A percentile compares a stretch with the other conserved stretches of the same genome.
Evolutionary conservation across 2,797 vertebrate genomes (phyloP).

Genomic region (Eutrigla gurnardus): DNA sequence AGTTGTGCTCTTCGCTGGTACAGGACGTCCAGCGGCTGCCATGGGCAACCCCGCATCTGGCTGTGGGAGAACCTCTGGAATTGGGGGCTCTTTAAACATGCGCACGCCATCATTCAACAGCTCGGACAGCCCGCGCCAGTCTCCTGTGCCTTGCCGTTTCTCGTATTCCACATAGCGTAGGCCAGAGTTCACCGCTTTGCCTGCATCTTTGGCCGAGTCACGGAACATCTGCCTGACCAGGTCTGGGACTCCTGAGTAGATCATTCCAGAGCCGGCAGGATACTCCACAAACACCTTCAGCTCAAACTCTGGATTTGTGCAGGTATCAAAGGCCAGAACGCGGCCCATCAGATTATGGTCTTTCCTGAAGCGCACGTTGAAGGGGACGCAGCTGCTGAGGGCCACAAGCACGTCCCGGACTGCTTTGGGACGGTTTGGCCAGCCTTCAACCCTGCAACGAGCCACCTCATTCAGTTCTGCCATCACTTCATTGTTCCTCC

Average conservation of each 20-base stretch:
- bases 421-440: constrained; percentile 85
- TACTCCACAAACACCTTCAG: constrained; percentile 91
- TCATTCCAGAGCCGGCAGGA: constrained; percentile 88
- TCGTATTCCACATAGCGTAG: constrained; percentile 94
- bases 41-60: constrained; percentile 82
- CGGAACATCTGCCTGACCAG: constrained; percentile 92
- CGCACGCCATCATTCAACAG: constrained; percentile 89
- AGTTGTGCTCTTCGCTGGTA: constrained; percentile 69
- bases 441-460: constrained; percentile 87
- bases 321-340: constrained; percentile 88
- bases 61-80: constrained; percentile 87
- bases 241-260: constrained; percentile 87
- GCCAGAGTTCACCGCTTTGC: constrained; percentile 89
- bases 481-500: constrained; percentile 84
- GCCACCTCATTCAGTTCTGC: constrained; percentile 89
- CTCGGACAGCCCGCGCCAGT: constrained; percentile 91
- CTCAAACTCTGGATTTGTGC: constrained; percentile 86
- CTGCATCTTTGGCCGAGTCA: constrained; percentile 88
- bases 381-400: constrained; percentile 88
- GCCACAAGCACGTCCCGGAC: constrained; percentile 87
- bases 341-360: constrained; percentile 89
- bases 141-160: constrained; percentile 87
- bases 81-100: constrained; percentile 87
- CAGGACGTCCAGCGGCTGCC: constrained; percentile 74
- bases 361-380: constrained; percentile 92